A percentile compares a stretch with the other conserved stretches of the same genome.
Evolutionary conservation across 2,888 invertebrate genomes (phyloP).

Genomic region (Drosophila sordidapex): DNA sequence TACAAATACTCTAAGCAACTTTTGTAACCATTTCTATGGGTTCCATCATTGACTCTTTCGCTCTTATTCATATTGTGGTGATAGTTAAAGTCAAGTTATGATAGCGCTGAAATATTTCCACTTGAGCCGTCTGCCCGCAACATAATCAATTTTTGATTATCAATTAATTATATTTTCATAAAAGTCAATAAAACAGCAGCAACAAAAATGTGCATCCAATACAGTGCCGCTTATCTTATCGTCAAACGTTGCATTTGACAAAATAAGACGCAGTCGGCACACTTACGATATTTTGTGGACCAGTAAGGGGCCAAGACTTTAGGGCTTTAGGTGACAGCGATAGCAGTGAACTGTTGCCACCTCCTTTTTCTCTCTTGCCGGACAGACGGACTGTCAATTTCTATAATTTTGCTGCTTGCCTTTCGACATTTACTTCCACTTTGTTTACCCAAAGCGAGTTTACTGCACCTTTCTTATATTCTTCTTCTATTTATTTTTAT

Average conservation of each 20-base stretch:
- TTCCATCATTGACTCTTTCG: slow-evolving; percentile 8
- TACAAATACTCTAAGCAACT: slow-evolving; percentile 38
- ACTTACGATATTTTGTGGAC: slow-evolving; percentile 46
- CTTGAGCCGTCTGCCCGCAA: neutral
- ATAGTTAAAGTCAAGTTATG: slow-evolving; percentile 3
- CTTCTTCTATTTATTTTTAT: slow-evolving; percentile 21
- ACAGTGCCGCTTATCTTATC: slow-evolving; percentile 58
- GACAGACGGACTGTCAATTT: slow-evolving; percentile 57
- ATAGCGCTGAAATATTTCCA: slow-evolving; percentile 4
- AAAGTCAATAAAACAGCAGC: slow-evolving; percentile 34
- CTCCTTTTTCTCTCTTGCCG: neutral
- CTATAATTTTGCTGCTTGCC: slow-evolving; percentile 49
- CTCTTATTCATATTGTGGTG: neutral
- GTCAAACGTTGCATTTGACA: slow-evolving; percentile 47
- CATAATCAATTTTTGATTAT: slow-evolving; percentile 70
- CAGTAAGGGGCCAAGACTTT: slow-evolving; percentile 13
- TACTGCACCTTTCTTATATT: slow-evolving; percentile 8
- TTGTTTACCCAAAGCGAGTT: slow-evolving; percentile 62
- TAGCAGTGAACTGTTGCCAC: slow-evolving; percentile 25
- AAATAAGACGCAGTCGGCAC: slow-evolving; percentile 64
- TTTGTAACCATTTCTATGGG: slow-evolving; percentile 41
- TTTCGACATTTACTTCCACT: slow-evolving; percentile 57
- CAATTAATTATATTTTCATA: slow-evolving; percentile 72
- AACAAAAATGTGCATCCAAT: slow-evolving; percentile 14
- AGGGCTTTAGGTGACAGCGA: slow-evolving; percentile 33